Evolutionary conservation across 2,113 vertebrate species (phyloP).

Genomic region (Sander vitreus): DNA sequence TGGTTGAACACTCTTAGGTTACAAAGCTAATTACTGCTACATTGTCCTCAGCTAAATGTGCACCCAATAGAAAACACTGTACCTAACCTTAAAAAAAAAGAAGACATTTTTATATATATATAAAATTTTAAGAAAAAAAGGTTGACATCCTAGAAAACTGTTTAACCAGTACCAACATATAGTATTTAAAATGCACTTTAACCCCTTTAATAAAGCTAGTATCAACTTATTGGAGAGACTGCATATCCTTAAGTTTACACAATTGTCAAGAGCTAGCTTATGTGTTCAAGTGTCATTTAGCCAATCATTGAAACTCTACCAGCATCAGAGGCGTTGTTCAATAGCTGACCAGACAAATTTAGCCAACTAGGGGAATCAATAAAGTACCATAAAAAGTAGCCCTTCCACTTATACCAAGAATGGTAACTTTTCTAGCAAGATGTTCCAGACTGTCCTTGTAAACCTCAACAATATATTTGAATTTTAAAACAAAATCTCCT

Average conservation of each 20-base stretch:
- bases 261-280: background rate
- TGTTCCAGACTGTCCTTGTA: background rate
- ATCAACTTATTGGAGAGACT: background rate
- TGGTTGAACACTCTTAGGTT: conserved; percentile 17
- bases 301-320: background rate
- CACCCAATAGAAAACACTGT: background rate
- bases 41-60: conserved; percentile 8
- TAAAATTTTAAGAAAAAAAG: background rate
- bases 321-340: background rate
- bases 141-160: background rate
- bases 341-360: background rate
- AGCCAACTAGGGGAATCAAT: background rate
- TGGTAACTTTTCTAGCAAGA: background rate
- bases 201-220: background rate
- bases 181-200: background rate
- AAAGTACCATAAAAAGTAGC: background rate
- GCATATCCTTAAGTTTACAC: background rate
- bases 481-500: background rate
- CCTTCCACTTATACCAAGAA: background rate
- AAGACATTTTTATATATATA: too few relatives aligned
- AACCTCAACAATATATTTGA: background rate
- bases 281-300: background rate
- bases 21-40: conserved; percentile 27
- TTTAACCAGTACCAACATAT: background rate
- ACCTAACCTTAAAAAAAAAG: background rate